Percentiles rank a stretch among this genome's conserved stretches.
These are phyloP conservation scores for Limenitis arthemis DNA, from an alignment of 2,888 invertebrate genomes.

Conservation along the genomic window DNA sequence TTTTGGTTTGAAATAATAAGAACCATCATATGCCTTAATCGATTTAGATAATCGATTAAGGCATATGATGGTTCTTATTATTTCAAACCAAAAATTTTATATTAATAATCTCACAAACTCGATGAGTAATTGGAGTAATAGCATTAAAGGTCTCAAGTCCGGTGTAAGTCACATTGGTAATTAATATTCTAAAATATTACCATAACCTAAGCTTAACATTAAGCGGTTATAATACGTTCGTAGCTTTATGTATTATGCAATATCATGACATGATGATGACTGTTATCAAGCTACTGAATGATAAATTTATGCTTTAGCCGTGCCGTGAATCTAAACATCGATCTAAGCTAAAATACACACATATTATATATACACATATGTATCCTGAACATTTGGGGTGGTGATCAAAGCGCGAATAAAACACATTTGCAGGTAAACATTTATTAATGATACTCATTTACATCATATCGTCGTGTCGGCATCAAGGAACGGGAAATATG, in stretches of 20 bases:
- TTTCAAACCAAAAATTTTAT: too few species aligned
- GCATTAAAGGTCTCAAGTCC: too few species aligned
- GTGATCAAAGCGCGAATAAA: slow-evolving; percentile 59
- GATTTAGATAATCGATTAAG: too few species aligned
- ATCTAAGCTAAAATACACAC: slow-evolving; percentile 16
- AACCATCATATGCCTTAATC: too few species aligned
- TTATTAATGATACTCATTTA: slow-evolving; percentile 54
- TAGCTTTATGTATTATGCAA: neutral
- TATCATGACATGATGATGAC: slow-evolving; percentile 1
- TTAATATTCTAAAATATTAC: too few species aligned
- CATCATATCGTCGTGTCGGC: slow-evolving; percentile 37
- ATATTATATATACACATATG: slow-evolving; percentile 20
- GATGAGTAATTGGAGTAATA: too few species aligned
- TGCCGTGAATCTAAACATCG: slow-evolving; percentile 21
- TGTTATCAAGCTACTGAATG: slow-evolving; percentile 3
- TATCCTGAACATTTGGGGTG: slow-evolving; percentile 21
- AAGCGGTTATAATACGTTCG: neutral
- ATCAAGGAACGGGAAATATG: slow-evolving; percentile 41
- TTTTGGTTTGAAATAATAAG: too few species aligned
- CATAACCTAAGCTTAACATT: too few species aligned
- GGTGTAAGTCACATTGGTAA: too few species aligned
- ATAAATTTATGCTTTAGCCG: slow-evolving; percentile 4
- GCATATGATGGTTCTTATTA: too few species aligned
- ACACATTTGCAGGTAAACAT: slow-evolving; percentile 57
- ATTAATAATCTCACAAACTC: too few species aligned